Percentiles rank a stretch among this genome's conserved stretches.
phyloP scores from a whole-genome alignment of 2,113 vertebrate genomes.

The Glareola pratincola region DNA sequence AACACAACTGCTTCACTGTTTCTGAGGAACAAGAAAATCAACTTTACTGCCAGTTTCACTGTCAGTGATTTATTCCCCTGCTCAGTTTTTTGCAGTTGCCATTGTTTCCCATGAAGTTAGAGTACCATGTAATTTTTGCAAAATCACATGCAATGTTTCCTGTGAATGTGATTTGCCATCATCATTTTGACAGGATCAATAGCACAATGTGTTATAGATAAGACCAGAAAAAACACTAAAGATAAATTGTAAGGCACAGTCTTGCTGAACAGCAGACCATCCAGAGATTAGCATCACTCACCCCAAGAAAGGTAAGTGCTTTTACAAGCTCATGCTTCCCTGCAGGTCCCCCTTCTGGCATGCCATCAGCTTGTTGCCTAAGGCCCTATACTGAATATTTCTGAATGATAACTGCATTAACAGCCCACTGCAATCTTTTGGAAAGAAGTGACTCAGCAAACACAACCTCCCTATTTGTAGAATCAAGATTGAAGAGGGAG shows the following conservation, averaged over 20 bases:
- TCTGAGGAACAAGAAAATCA: neutral
- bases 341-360: neutral
- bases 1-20: neutral
- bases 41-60: neutral
- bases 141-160: neutral
- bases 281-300: neutral
- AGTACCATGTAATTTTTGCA: neutral
- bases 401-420: neutral
- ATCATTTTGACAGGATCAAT: constrained; percentile 6
- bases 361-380: neutral
- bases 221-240: neutral
- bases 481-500: neutral
- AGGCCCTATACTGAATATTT: neutral
- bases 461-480: neutral
- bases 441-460: neutral
- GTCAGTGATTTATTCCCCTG: neutral
- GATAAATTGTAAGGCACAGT: neutral
- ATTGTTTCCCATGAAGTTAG: neutral
- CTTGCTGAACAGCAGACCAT: neutral
- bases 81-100: neutral
- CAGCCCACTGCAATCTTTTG: neutral
- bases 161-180: neutral
- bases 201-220: neutral
- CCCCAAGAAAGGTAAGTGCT: neutral
- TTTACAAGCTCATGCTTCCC: neutral